phyloP scores from a whole-genome alignment of 2,797 vertebrate species.

The Jordanella pulchra region DNA sequence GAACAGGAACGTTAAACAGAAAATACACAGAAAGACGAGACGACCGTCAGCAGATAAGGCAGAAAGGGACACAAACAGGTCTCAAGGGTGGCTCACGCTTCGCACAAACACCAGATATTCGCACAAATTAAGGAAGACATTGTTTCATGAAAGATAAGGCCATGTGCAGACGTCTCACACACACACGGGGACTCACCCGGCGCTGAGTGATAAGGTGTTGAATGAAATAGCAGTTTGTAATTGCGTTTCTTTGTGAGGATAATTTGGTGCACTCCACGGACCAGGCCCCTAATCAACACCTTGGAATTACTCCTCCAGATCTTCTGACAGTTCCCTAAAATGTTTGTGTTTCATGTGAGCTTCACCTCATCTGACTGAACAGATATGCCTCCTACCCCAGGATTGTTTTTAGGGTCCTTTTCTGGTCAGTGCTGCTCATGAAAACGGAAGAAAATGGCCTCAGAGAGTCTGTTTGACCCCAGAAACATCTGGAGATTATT shows the following conservation, averaged over 20 bases:
- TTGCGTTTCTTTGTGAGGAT: slow-evolving; percentile 73
- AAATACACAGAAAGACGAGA: background rate
- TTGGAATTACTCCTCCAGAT: slow-evolving; percentile 64
- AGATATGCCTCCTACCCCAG: background rate
- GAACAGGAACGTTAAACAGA: background rate
- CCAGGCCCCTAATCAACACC: slow-evolving; percentile 64
- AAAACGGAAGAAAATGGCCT: background rate
- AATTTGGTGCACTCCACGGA: slow-evolving; percentile 65
- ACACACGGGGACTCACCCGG: slow-evolving; percentile 6
- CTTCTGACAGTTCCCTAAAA: slow-evolving; percentile 23
- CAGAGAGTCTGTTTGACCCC: background rate
- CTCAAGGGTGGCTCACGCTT: slow-evolving; percentile 3
- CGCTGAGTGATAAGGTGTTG: slow-evolving; percentile 56
- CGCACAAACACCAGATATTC: slow-evolving; percentile 13
- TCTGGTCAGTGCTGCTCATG: background rate
- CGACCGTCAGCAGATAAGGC: background rate
- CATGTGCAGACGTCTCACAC: slow-evolving; percentile 9
- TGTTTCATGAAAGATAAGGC: slow-evolving; percentile 12
- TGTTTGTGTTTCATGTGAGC: slow-evolving; percentile 7
- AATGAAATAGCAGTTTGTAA: slow-evolving; percentile 66
- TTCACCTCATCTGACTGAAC: background rate
- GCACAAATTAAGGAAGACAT: slow-evolving; percentile 23
- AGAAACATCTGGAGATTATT: background rate
- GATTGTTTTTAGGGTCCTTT: too few relatives aligned
- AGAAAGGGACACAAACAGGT: slow-evolving; percentile 9